Conservation (phyloP, 2,888 invertebrate genomes). For the Erebia aethiops region DNA sequence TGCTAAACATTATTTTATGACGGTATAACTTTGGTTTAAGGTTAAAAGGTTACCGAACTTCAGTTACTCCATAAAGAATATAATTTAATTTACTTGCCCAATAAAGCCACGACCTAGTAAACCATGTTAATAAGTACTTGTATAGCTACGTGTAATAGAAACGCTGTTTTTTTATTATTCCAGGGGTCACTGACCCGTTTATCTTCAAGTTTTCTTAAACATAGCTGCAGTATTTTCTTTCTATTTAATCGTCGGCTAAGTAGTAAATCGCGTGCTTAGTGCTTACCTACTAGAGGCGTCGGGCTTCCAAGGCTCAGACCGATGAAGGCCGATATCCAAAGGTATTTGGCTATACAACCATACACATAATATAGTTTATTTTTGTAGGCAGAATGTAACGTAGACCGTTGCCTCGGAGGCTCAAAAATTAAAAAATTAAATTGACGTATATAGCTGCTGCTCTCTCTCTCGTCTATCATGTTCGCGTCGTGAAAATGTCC, state of each 20-base stretch:
- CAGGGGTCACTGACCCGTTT: constrained; percentile 21
- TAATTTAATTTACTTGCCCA: not conserved
- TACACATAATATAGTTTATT: no score
- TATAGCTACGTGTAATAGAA: not conserved
- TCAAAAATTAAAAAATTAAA: no score
- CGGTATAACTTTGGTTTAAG: constrained; percentile 5
- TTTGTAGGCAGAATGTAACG: no score
- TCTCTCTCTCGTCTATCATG: no score
- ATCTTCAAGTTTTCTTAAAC: constrained; percentile 32
- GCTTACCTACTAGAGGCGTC: constrained; percentile 28
- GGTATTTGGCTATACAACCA: constrained; percentile 4
- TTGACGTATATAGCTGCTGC: no score
- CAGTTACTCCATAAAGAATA: not conserved
- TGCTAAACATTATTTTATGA: constrained; percentile 25
- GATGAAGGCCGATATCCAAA: constrained; percentile 26
- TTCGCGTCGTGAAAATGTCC: no score
- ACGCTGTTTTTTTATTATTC: not conserved
- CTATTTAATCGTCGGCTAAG: constrained; percentile 36
- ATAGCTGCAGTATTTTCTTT: constrained; percentile 30
- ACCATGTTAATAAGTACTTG: not conserved
- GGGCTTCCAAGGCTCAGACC: constrained; percentile 32
- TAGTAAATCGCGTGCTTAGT: constrained; percentile 39
- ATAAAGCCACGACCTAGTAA: not conserved
- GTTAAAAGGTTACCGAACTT: constrained; percentile 10
- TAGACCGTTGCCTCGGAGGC: no score